Base-by-base conservation (phyloP, 2,113 vertebrate genomes). In the Semicossyphus pulcher region DNA sequence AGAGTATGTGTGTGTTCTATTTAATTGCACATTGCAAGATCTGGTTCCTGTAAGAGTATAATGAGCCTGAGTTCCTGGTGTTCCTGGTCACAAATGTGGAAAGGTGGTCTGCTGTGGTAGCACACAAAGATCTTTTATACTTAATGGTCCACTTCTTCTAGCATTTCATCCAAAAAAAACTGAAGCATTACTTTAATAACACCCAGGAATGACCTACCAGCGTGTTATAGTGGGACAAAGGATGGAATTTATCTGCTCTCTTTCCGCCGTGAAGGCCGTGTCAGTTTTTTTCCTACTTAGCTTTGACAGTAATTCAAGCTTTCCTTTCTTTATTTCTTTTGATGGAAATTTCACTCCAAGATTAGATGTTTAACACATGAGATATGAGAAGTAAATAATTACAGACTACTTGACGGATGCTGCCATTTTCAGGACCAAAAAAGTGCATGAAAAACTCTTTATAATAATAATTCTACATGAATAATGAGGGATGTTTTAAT, bases 41-140 rank as follows among this genome's bases (percentile, higher is more conserved):
- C n/a, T 49, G 62, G 59, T 65, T 85, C 69, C 76, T 73, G 60
- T 80, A 74, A 83, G 59, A 53, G 23, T 12, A 53, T 72, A 78
- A 81, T 60, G 57, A 69, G 54, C 15, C n/a, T 0, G 45, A 47
- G 21, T 77, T 87, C 72, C 72, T 80, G 85, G 78, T 58, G 72
- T 39, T 76, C 32, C 34, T 57, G 81, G 68, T 76, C 72, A 56
- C 53, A 34, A 29, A 71, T 63, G 75, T 72, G 48, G 41, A 16
- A 20, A 10, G 44, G 34, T 63, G 76, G 71, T 51, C 62, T 54
- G 75, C 57, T 47, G 23, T 12, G 58, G 66, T 20, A 26, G 23
- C 20, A 48, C 83, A 34, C 68, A 68, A 6, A 81, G 48, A 74
- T 39, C 67, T 52, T 34, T 70, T 36, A 4, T 5, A 28, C n/a